Percentiles rank a stretch among this genome's conserved stretches.
Conservation (phyloP, 64 coral and sea anemone genomes). For the Montipora efflorescens region DNA sequence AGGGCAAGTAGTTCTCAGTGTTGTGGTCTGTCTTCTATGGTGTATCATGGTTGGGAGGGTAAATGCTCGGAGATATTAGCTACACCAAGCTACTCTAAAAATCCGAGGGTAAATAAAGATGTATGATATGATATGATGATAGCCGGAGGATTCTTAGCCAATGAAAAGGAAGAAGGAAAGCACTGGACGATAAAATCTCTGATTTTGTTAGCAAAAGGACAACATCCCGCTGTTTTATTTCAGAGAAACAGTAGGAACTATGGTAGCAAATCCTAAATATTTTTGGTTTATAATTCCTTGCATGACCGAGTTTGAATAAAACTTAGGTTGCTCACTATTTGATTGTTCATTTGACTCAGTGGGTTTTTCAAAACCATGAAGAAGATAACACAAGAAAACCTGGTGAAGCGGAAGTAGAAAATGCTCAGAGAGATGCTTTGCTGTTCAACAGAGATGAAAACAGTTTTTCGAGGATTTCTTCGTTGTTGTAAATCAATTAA, state of each 20-base stretch:
- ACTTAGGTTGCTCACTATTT: neutral
- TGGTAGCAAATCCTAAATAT: neutral
- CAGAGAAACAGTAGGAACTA: neutral
- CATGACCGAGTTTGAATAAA: slow-evolving; percentile 18
- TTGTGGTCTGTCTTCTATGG: too few species aligned
- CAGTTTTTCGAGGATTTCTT: neutral
- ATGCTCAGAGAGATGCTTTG: neutral
- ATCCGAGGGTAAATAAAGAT: too few species aligned
- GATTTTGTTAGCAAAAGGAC: neutral
- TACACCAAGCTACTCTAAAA: too few species aligned
- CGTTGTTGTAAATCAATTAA: neutral
- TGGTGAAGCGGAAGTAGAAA: neutral
- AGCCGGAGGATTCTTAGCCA: too few species aligned
- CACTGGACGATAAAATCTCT: too few species aligned
- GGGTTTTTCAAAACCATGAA: slow-evolving; percentile 1
- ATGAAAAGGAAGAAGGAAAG: too few species aligned
- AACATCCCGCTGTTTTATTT: slow-evolving; percentile 4
- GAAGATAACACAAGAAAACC: neutral
- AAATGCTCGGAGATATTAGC: too few species aligned
- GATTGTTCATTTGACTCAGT: neutral
- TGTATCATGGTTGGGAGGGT: too few species aligned
- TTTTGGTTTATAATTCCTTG: neutral
- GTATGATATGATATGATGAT: too few species aligned
- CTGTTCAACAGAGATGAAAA: neutral
- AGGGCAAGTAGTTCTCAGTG: too few species aligned